Percentiles rank a stretch among this genome's conserved stretches.
These are phyloP conservation scores for Aelia acuminata DNA, from an alignment of 2,888 invertebrate genomes.

Conservation along the genomic window DNA sequence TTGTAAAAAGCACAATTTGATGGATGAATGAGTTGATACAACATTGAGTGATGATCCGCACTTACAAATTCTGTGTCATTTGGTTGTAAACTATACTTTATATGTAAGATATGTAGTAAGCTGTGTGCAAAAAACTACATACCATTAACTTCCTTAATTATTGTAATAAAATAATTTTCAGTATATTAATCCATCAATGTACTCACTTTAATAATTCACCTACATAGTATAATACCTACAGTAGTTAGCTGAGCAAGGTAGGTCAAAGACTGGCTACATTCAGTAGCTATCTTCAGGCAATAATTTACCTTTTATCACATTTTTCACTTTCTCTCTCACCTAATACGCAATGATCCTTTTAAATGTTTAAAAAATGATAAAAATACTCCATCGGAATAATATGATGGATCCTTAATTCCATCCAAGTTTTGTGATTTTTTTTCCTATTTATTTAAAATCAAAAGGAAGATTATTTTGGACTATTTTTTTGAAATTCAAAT, in stretches of 20 bases:
- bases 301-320: not conserved
- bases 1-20: not conserved
- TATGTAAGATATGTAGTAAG: no score
- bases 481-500: no score
- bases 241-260: not conserved
- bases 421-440: no score
- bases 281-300: not conserved
- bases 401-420: no score
- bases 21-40: not conserved
- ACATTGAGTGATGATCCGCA: not conserved
- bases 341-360: no score
- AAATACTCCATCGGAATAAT: no score
- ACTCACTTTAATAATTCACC: not conserved
- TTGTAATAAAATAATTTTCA: not conserved
- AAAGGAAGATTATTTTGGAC: no score
- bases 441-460: no score
- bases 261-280: not conserved
- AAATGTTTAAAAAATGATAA: no score
- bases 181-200: not conserved
- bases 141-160: no score
- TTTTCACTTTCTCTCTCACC: not conserved
- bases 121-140: no score
- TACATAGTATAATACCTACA: not conserved
- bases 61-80: not conserved
- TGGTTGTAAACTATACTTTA: no score